Percentiles rank a stretch among this genome's conserved stretches.
Evolutionary conservation across 2,113 vertebrate genomes (phyloP).

Genomic region (Pterophyllum scalare): DNA sequence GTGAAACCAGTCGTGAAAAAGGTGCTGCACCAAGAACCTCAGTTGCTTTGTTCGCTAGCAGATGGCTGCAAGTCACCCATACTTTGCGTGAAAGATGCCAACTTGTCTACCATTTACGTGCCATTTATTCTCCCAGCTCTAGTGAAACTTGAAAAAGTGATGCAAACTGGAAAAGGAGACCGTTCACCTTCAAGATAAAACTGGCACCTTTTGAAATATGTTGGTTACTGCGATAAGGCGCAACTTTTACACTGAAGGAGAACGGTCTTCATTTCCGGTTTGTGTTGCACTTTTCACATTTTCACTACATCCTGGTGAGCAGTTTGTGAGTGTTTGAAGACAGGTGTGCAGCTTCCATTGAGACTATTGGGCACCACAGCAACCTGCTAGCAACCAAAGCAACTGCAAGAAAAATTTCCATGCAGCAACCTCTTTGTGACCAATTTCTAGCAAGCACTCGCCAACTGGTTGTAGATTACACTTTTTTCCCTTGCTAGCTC

Average conservation of each 20-base stretch:
- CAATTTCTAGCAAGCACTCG: neutral
- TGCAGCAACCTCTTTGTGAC: neutral
- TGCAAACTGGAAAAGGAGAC: neutral
- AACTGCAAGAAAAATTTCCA: too few species aligned
- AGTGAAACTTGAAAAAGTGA: neutral
- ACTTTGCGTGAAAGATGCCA: neutral
- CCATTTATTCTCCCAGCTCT: neutral
- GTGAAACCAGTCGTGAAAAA: neutral
- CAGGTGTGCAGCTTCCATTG: too few species aligned
- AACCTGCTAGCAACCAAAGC: too few species aligned
- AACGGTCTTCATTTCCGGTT: neutral
- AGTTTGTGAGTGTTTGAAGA: too few species aligned
- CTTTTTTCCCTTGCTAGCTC: neutral
- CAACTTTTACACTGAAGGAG: neutral
- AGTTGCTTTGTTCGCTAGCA: neutral
- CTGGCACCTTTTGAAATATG: neutral
- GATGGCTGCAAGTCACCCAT: neutral
- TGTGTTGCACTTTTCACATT: rapidly evolving
- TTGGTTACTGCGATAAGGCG: neutral
- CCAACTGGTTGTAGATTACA: neutral
- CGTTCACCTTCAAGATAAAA: neutral
- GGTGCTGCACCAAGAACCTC: neutral
- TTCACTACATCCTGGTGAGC: neutral
- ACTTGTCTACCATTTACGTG: neutral
- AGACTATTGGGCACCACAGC: too few species aligned